Evolutionary conservation across 64 coral and sea anemone genomes (phyloP), one percentile per base, ranked within the genome.

Genomic region (Acropora yongei): DNA sequence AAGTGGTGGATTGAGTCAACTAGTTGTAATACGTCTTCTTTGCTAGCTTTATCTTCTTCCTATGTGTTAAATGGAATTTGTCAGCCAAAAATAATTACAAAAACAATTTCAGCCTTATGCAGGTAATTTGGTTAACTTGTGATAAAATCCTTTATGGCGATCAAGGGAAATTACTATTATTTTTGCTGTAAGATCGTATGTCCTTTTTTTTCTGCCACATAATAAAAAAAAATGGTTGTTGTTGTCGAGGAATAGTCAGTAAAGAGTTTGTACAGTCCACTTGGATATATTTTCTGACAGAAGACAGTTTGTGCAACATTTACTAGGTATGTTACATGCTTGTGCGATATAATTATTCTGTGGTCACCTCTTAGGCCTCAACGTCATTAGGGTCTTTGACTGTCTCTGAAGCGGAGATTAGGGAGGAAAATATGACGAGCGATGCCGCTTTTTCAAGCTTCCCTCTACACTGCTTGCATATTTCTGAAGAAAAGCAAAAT

Each of bases 1-100:
- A 83, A 14, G 80, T 83, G 53, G 5, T 83, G 63, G 50, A 83
- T 55, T 83, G 80, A 83, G 1, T 47, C 20, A n/a, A 13, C 46
- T 41, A 84, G n/a, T 42, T 84, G 57, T 41, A 58, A 50, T 41
- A 68, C 58, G 60, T 9, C 82, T 67, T 84, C 39, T 75, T 75
- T 11, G 68, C 57, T 84, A 66, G 57, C n/a, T 68, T 5, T 39
- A 84, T 67, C 82, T 39, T 67, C 57, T 69, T 9, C 42, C 57
- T 41, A 84, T 41, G 19, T 43, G 57, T 84, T 68, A 45, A 41
- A 41, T 9, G 5, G 61, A 86, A 69, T 47, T 13, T n/a, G 30
- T 30, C 30, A 30, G 30, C 30, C 30, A 30, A 30, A 30, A 30
- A 30, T 30, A 30, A 30, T 30, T 30, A 30, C 30, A 30, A 30